These are phyloP conservation scores for Chaetodon trifascialis DNA, from an alignment of 2,113 vertebrate genomes.

Conservation along the genomic window DNA sequence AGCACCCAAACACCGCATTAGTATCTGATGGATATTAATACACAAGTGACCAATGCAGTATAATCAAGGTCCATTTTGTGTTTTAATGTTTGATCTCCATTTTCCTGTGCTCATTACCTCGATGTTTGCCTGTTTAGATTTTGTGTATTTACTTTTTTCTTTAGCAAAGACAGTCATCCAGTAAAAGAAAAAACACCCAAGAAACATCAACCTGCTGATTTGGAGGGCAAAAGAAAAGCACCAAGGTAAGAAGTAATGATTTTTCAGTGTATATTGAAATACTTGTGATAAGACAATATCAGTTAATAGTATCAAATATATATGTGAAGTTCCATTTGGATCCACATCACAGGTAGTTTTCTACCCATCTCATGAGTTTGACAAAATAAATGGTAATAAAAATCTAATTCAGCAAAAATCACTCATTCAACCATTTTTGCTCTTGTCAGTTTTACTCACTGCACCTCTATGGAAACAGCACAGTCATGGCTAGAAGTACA, in stretches of 20 bases:
- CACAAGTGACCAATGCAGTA: neutral
- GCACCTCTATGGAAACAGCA: too few relatives aligned
- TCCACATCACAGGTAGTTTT: neutral
- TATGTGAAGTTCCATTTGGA: neutral
- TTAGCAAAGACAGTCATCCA: slow-evolving; percentile 23
- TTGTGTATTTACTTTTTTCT: neutral
- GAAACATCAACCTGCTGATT: neutral
- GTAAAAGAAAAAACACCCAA: neutral
- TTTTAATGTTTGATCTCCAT: neutral
- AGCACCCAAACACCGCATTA: neutral
- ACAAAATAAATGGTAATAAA: neutral
- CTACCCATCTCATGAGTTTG: neutral
- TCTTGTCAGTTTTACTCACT: too few relatives aligned
- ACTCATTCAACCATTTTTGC: neutral
- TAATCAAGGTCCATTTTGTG: neutral
- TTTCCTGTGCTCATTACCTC: neutral
- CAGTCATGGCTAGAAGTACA: too few relatives aligned
- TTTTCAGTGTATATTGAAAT: neutral
- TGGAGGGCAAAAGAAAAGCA: neutral
- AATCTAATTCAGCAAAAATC: neutral
- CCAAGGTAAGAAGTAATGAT: slow-evolving; percentile 15
- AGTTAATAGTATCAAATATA: neutral
- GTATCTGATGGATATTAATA: neutral
- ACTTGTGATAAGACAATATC: too few relatives aligned
- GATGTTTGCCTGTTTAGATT: neutral